A percentile compares a stretch with the other conserved stretches of the same genome.
These are phyloP conservation scores for Cygnus olor DNA, from an alignment of 2,797 vertebrate species.

Conservation along the genomic window DNA sequence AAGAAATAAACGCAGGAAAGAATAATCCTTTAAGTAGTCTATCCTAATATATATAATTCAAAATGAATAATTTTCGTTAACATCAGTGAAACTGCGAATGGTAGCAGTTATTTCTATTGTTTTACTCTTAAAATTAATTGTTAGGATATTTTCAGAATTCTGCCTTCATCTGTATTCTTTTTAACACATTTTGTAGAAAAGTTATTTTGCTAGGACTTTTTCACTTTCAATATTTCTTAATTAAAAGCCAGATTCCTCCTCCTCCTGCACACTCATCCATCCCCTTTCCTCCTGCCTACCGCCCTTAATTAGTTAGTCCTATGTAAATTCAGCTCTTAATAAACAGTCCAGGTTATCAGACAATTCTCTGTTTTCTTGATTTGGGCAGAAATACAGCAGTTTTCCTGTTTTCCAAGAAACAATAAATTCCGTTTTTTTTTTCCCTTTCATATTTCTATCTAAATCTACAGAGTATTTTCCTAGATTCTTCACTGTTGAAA, in stretches of 20 bases:
- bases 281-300: neutral
- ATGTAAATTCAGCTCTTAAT: neutral
- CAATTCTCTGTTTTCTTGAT: conserved; percentile 40
- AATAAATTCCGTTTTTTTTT: neutral
- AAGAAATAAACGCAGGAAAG: neutral
- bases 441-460: neutral
- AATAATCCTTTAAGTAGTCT: neutral
- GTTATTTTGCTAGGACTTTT: neutral
- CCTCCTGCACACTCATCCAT: neutral
- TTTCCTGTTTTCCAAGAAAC: conserved; percentile 24
- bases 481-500: conserved; percentile 34
- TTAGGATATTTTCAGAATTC: neutral
- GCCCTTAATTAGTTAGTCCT: neutral
- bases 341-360: neutral
- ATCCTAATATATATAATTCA: neutral
- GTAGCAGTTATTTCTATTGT: neutral
- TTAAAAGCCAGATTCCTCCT: conserved; percentile 19
- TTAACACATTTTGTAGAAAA: neutral
- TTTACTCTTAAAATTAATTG: neutral
- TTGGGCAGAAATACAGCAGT: neutral
- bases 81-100: neutral
- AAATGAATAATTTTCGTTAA: neutral
- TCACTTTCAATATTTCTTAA: conserved; percentile 14
- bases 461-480: conserved; percentile 1
- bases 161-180: neutral